Percentiles rank a stretch among this genome's conserved stretches.
Evolutionary conservation across 2,888 invertebrate genomes (phyloP).

Genomic region (Cyclophora punctaria): DNA sequence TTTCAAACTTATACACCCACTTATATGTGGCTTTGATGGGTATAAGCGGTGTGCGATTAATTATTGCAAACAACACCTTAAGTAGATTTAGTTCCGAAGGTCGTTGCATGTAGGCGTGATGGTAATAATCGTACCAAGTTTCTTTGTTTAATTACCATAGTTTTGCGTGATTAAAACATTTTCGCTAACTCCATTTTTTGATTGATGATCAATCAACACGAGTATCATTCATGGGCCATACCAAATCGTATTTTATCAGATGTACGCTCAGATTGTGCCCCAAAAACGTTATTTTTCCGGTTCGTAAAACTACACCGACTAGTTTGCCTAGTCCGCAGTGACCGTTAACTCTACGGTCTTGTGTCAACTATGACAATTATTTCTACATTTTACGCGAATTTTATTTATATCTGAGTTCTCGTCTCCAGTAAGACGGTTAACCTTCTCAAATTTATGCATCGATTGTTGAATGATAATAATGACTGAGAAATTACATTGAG

Average conservation of each 20-base stretch:
- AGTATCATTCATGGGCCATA: background rate
- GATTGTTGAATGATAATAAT: background rate
- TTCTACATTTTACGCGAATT: slow-evolving; percentile 1
- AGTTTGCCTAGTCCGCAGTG: slow-evolving; percentile 41
- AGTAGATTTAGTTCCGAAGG: slow-evolving; percentile 18
- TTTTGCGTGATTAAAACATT: too few relatives aligned
- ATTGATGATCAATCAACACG: too few relatives aligned
- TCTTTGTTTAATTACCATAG: too few relatives aligned
- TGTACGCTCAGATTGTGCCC: slow-evolving; percentile 37
- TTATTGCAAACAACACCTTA: slow-evolving; percentile 15
- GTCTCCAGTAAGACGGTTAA: background rate
- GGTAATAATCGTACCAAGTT: too few relatives aligned
- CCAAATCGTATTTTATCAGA: slow-evolving; percentile 17
- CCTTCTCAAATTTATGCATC: background rate
- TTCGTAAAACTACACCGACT: slow-evolving; percentile 39
- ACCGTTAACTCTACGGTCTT: slow-evolving; percentile 47
- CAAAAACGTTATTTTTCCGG: slow-evolving; percentile 70
- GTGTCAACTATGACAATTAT: slow-evolving; percentile 14
- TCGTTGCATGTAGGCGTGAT: slow-evolving; percentile 1
- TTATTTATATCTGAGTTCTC: background rate
- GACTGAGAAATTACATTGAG: background rate
- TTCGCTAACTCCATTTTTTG: too few relatives aligned
- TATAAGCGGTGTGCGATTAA: slow-evolving; percentile 19
- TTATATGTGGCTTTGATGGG: slow-evolving; percentile 25
- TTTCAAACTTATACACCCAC: slow-evolving; percentile 18